These are phyloP conservation scores for Naso thynnoides DNA, from an alignment of 2,797 vertebrate species.

Conservation along the genomic window DNA sequence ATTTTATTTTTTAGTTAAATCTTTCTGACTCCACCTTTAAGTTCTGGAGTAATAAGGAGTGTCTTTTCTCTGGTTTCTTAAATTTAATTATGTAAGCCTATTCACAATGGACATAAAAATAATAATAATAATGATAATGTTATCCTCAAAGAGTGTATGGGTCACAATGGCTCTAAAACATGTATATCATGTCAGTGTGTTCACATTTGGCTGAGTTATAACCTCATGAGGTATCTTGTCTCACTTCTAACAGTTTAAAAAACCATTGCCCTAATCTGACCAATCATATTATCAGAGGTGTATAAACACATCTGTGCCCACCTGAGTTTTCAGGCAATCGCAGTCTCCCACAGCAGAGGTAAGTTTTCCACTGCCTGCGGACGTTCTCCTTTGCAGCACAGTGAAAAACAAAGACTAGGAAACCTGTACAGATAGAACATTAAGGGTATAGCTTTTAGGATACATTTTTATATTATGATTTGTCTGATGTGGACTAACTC, in stretches of 20 bases:
- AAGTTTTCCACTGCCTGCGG: slow-evolving; percentile 91
- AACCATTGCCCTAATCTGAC: background rate
- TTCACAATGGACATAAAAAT: too few species aligned
- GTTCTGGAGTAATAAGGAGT: background rate
- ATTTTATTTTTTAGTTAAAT: too few species aligned
- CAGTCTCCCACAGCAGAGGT: slow-evolving; percentile 93
- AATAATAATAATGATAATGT: background rate
- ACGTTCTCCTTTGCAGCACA: slow-evolving; percentile 94
- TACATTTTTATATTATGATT: background rate
- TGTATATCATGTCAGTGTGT: background rate
- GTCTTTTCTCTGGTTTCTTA: background rate
- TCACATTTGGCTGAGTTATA: background rate
- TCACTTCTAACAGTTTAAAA: background rate
- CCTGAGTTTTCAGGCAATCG: slow-evolving; percentile 93
- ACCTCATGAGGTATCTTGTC: background rate
- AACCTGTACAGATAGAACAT: slow-evolving; percentile 80
- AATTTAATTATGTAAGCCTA: background rate
- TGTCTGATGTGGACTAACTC: background rate
- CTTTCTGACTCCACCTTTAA: too few species aligned
- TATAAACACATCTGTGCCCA: slow-evolving; percentile 59
- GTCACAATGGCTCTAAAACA: background rate
- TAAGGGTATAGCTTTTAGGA: background rate
- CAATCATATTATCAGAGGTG: too few species aligned
- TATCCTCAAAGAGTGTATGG: background rate
- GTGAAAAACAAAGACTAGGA: slow-evolving; percentile 96